A percentile compares a stretch with the other conserved stretches of the same genome.
Conservation (phyloP, 1,140 invertebrate genomes). For the Leptinotarsa undecemlineata region DNA sequence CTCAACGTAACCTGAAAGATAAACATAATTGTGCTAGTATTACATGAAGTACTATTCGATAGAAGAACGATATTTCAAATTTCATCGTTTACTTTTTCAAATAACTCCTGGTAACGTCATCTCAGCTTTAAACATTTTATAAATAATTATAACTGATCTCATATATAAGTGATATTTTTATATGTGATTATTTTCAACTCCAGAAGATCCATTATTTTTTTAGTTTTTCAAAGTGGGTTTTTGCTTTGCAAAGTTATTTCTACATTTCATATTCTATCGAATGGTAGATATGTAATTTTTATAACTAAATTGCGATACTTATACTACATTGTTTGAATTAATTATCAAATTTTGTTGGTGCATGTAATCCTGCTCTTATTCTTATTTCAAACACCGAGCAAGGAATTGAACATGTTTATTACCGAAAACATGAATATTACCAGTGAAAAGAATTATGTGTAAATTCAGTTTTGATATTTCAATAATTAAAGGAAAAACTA, state of each 20-base stretch:
- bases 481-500: no score
- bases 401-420: no score
- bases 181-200: not conserved
- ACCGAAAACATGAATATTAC: no score
- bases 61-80: conserved; percentile 7
- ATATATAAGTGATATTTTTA: conserved; percentile 10
- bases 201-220: no score
- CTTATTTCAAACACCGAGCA: not conserved
- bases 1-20: not conserved
- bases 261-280: conserved; percentile 17
- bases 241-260: not conserved
- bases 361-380: not conserved
- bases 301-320: not conserved
- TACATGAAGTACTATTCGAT: conserved; percentile 12
- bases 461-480: no score
- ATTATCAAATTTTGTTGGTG: not conserved
- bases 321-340: not conserved
- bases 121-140: no score
- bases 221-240: no score
- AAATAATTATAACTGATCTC: conserved; percentile 1
- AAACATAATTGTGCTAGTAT: conserved; percentile 1
- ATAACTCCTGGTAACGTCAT: no score
- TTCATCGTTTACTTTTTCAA: no score
- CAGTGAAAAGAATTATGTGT: no score
- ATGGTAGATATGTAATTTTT: conserved; percentile 1